Percentiles rank a stretch among this genome's conserved stretches.
These are phyloP conservation scores for Troides aeacus DNA, from an alignment of 2,888 invertebrate genomes.

Conservation along the genomic window DNA sequence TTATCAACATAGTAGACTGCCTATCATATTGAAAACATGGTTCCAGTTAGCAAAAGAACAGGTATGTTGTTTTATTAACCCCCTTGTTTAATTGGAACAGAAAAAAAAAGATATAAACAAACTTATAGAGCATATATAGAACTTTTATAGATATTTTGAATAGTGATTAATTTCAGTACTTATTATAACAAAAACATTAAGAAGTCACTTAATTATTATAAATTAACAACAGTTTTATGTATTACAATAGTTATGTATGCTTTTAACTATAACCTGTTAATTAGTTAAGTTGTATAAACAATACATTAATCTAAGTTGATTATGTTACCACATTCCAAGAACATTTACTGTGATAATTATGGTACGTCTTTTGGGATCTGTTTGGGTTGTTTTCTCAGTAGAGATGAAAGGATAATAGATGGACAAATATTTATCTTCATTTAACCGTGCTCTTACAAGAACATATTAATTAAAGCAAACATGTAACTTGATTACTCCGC, in stretches of 20 bases:
- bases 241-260: not conserved
- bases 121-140: not conserved
- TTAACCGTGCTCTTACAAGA: slow-evolving; percentile 13
- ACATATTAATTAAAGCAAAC: slow-evolving; percentile 17
- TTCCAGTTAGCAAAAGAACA: slow-evolving; percentile 94
- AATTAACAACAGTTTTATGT: not conserved
- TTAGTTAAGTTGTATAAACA: slow-evolving; percentile 1
- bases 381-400: slow-evolving; percentile 17
- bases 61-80: slow-evolving; percentile 75
- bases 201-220: not conserved
- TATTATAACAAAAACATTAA: not conserved
- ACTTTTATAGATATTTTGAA: too few species aligned
- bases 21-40: slow-evolving; percentile 96
- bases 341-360: slow-evolving; percentile 11
- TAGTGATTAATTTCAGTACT: too few species aligned
- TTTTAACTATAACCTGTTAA: slow-evolving; percentile 25
- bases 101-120: not conserved
- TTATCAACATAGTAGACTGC: slow-evolving; percentile 91
- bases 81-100: not conserved
- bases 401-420: slow-evolving; percentile 13
- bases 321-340: slow-evolving; percentile 6
- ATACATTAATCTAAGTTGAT: slow-evolving; percentile 9
- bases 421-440: slow-evolving; percentile 17
- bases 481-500: slow-evolving; percentile 1
- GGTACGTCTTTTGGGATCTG: slow-evolving; percentile 5